These are phyloP conservation scores for Octopus sinensis DNA, from an alignment of 1,140 invertebrate genomes.

Conservation along the genomic window DNA sequence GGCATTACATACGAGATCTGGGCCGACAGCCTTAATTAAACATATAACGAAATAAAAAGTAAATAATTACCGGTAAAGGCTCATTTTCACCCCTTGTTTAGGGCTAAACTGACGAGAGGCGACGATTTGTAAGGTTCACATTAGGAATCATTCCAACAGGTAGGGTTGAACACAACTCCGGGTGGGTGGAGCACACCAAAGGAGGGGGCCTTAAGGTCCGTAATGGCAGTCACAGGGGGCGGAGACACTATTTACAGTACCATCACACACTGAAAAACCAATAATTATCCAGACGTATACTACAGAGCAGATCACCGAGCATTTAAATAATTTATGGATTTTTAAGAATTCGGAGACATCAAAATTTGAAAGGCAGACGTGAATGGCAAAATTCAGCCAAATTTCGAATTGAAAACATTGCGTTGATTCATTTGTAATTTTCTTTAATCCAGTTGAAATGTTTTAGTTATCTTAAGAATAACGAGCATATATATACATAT, in stretches of 20 bases:
- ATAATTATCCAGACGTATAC: slow-evolving; percentile 2
- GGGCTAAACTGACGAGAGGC: not conserved
- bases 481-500: no score
- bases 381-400: no score
- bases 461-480: no score
- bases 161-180: not conserved
- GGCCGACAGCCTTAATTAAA: not conserved
- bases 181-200: not conserved
- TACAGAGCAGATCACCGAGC: not conserved
- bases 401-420: no score
- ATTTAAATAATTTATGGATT: slow-evolving; percentile 12
- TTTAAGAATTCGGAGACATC: slow-evolving; percentile 4
- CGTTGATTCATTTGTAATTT: no score
- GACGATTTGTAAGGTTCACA: not conserved
- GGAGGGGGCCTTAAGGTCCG: not conserved
- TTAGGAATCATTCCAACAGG: slow-evolving; percentile 4
- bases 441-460: no score
- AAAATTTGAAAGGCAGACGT: slow-evolving; percentile 1
- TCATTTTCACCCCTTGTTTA: not conserved
- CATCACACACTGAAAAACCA: not conserved
- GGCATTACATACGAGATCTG: not conserved
- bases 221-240: slow-evolving; percentile 4
- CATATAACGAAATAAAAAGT: not conserved
- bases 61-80: slow-evolving; percentile 11
- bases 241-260: not conserved